These are phyloP conservation scores for Glaucidium brasilianum DNA, from an alignment of 2,113 vertebrate genomes.

Conservation along the genomic window DNA sequence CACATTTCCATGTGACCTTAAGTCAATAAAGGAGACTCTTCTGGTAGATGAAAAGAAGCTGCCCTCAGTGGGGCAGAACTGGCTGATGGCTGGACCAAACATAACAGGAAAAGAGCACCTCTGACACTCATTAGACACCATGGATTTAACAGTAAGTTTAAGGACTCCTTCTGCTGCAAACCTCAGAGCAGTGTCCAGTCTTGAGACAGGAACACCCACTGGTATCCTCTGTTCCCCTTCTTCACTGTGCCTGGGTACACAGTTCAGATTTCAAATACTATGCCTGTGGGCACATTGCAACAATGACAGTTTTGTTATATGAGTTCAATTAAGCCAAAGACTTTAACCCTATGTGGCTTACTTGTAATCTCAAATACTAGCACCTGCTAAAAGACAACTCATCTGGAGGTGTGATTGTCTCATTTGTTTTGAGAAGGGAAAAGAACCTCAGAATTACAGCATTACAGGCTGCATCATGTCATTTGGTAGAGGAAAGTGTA, in stretches of 20 bases:
- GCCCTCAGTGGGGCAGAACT: neutral
- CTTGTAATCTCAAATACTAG: neutral
- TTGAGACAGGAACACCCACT: neutral
- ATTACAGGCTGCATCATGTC: neutral
- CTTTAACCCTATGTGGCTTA: neutral
- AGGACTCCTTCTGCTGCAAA: neutral
- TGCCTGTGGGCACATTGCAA: neutral
- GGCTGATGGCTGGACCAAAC: neutral
- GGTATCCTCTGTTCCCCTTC: neutral
- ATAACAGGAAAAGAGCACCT: neutral
- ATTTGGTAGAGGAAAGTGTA: neutral
- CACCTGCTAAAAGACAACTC: neutral
- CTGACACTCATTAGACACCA: neutral
- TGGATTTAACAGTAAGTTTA: neutral
- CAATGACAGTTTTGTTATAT: neutral
- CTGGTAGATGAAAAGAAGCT: neutral
- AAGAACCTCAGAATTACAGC: neutral
- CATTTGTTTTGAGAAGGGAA: neutral
- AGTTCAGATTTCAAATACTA: neutral
- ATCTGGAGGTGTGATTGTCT: neutral
- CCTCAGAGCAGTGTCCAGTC: neutral
- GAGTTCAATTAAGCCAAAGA: neutral
- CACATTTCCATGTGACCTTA: neutral
- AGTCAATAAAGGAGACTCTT: neutral
- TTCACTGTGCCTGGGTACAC: neutral